Evolutionary conservation across 2,113 vertebrate genomes (phyloP).

Genomic region (Leptobrachium ailaonicum): DNA sequence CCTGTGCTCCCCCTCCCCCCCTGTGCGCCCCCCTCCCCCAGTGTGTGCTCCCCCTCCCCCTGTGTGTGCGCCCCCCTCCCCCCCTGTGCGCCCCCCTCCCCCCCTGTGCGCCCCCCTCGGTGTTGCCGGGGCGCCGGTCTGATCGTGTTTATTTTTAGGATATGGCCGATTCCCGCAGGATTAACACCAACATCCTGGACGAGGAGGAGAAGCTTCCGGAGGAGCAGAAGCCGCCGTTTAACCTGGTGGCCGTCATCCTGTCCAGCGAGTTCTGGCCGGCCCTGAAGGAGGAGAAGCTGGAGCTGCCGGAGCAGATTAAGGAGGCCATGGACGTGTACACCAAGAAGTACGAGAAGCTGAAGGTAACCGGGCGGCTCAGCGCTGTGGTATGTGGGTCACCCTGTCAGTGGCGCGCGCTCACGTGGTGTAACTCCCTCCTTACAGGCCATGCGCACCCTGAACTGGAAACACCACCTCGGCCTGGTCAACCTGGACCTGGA

Average conservation of each 20-base stretch:
- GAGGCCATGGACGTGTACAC: slow-evolving; percentile 90
- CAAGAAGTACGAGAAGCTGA: slow-evolving; percentile 92
- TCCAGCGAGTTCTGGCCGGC: slow-evolving; percentile 97
- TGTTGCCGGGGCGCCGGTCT: too few species aligned
- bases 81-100: too few species aligned
- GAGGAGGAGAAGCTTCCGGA: slow-evolving; percentile 83
- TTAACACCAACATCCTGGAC: slow-evolving; percentile 90
- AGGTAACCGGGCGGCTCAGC: slow-evolving; percentile 67
- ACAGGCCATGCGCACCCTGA: slow-evolving; percentile 96
- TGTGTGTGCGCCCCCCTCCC: too few species aligned
- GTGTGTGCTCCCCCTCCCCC: too few species aligned
- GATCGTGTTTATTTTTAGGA: slow-evolving; percentile 68
- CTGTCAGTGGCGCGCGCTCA: not conserved
- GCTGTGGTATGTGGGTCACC: too few species aligned
- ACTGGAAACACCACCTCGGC: slow-evolving; percentile 95
- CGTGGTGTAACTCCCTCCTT: not conserved
- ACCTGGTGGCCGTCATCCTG: slow-evolving; percentile 85
- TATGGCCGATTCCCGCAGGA: slow-evolving; percentile 92
- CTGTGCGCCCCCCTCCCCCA: too few species aligned
- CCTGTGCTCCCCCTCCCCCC: too few species aligned
- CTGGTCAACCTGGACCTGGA: slow-evolving; percentile 91
- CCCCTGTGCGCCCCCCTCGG: too few species aligned
- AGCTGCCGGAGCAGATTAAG: slow-evolving; percentile 81
- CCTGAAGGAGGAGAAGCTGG: slow-evolving; percentile 95
- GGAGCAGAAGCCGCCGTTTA: slow-evolving; percentile 78